Conservation (phyloP, 1,140 invertebrate genomes). For the Drosophila parvula region DNA sequence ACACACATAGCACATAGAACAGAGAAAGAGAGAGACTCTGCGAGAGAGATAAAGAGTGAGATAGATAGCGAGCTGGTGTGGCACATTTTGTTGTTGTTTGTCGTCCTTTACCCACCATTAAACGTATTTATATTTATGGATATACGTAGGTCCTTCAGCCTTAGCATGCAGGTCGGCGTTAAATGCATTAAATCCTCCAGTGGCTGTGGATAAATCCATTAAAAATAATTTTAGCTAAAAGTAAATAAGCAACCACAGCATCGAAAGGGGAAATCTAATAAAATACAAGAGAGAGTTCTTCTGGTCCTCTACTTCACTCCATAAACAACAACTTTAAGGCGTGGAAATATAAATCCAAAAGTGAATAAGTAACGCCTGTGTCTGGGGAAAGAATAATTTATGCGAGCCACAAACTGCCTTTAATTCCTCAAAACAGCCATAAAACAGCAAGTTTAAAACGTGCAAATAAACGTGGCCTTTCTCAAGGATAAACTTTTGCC, state of each 20-base stretch:
- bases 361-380: constrained; percentile 22
- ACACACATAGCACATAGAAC: not conserved
- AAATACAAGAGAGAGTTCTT: not conserved
- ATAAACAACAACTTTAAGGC: not conserved
- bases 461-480: constrained; percentile 33
- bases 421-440: constrained; percentile 21
- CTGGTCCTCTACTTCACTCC: too few relatives aligned
- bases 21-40: constrained; percentile 2
- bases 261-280: not conserved
- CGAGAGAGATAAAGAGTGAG: constrained; percentile 2
- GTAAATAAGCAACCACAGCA: constrained; percentile 41
- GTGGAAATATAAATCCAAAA: constrained; percentile 65
- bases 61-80: constrained; percentile 36
- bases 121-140: constrained; percentile 75
- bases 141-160: constrained; percentile 32
- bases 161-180: constrained; percentile 26
- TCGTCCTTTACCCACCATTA: constrained; percentile 60
- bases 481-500: constrained; percentile 11
- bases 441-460: constrained; percentile 26
- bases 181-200: constrained; percentile 56
- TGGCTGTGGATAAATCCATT: constrained; percentile 60
- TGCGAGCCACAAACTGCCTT: constrained; percentile 39
- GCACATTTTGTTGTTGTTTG: constrained; percentile 62
- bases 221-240: constrained; percentile 72
- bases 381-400: constrained; percentile 63